Conservation (phyloP, 1,140 invertebrate species). For the Coelopa frigida region DNA sequence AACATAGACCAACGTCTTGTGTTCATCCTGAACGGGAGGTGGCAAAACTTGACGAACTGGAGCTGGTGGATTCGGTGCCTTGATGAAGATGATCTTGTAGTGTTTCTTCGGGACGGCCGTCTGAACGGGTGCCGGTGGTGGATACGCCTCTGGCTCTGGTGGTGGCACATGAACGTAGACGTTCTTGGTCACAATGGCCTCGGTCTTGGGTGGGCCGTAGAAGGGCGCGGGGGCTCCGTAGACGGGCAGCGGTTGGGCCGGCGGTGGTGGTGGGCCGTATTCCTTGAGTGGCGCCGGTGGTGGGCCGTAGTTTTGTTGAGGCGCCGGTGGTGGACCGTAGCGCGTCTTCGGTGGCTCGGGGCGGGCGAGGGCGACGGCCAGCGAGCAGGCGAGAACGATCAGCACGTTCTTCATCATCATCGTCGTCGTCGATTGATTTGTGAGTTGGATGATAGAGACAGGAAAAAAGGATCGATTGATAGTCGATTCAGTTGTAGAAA, state of each 20-base stretch:
- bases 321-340: conserved; percentile 34
- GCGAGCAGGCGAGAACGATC: conserved; percentile 16
- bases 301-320: conserved; percentile 38
- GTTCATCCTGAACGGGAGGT: conserved; percentile 58
- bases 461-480: too few species aligned
- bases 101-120: conserved; percentile 60
- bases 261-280: conserved; percentile 12
- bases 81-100: conserved; percentile 84
- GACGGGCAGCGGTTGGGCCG: conserved; percentile 29
- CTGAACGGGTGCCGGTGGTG: conserved; percentile 30
- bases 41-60: conserved; percentile 51
- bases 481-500: too few species aligned
- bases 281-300: conserved; percentile 22
- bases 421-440: conserved; percentile 2
- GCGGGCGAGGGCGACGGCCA: conserved; percentile 31
- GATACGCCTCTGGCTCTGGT: conserved; percentile 53
- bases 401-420: conserved; percentile 21
- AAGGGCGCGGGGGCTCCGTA: conserved; percentile 38
- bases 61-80: conserved; percentile 67
- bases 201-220: conserved; percentile 34
- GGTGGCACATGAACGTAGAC: conserved; percentile 70
- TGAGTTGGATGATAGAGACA: too few species aligned
- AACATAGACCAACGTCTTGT: conserved; percentile 80
- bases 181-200: conserved; percentile 58
- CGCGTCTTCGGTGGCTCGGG: conserved; percentile 36